Conservation (phyloP, 64 coral and sea anemone genomes). For the Hydrozoanthus tunicans region DNA sequence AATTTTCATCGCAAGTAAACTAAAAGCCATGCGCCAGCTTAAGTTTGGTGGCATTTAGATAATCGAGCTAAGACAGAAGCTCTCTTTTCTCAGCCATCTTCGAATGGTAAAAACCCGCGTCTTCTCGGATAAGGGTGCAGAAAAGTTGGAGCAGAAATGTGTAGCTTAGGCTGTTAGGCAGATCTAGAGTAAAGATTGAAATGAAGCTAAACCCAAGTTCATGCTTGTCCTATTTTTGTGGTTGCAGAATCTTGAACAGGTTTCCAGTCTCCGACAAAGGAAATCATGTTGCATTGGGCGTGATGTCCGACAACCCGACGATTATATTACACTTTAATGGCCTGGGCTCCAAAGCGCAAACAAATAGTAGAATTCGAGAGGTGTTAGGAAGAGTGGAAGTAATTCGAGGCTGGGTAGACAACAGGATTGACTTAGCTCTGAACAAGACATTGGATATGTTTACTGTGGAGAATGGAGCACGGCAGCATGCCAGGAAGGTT, state of each 20-base stretch:
- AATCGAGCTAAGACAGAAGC: too few species aligned
- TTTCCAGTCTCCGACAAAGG: constrained; percentile 25
- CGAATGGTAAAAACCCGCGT: too few species aligned
- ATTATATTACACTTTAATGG: constrained; percentile 33
- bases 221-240: neutral
- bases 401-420: neutral
- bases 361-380: constrained; percentile 22
- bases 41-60: too few species aligned
- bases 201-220: too few species aligned
- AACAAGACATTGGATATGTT: constrained; percentile 9
- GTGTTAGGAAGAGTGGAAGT: constrained; percentile 12
- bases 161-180: too few species aligned
- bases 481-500: constrained; percentile 23
- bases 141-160: too few species aligned
- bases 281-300: constrained; percentile 34
- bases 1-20: too few species aligned
- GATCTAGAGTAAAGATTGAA: too few species aligned
- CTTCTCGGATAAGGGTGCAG: too few species aligned
- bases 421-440: constrained; percentile 24
- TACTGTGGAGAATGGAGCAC: constrained; percentile 4
- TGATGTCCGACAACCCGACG: constrained; percentile 27
- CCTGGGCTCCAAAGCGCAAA: constrained; percentile 22
- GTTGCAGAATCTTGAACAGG: constrained; percentile 40
- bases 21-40: too few species aligned
- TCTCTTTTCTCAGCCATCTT: too few species aligned